These are phyloP conservation scores for Arrhamphus sclerolepis DNA, from an alignment of 2,797 vertebrate genomes.

Conservation along the genomic window DNA sequence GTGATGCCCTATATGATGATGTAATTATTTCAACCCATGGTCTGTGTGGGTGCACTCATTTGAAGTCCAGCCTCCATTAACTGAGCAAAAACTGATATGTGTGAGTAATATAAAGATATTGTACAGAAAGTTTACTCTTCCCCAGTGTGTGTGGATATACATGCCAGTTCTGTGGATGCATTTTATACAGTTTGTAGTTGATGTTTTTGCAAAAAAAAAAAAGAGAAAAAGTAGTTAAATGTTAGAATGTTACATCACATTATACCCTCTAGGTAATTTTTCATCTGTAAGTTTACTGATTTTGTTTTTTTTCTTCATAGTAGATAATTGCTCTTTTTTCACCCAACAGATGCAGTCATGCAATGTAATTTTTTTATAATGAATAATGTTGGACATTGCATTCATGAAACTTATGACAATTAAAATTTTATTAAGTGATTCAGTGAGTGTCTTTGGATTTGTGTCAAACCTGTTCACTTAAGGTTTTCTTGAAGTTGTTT, in stretches of 20 bases:
- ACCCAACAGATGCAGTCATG: slow-evolving; percentile 46
- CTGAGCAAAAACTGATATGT: slow-evolving; percentile 46
- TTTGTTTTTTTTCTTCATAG: slow-evolving; percentile 35
- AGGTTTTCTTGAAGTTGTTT: no score
- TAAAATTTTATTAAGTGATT: slow-evolving; percentile 60
- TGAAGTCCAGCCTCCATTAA: slow-evolving; percentile 10
- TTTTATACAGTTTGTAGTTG: slow-evolving; percentile 67
- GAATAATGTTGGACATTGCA: slow-evolving; percentile 41
- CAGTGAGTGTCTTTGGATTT: slow-evolving; percentile 12
- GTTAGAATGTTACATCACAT: slow-evolving; percentile 41
- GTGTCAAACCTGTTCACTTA: background rate
- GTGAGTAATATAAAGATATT: slow-evolving; percentile 56
- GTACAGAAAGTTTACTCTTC: slow-evolving; percentile 59
- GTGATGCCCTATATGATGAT: slow-evolving; percentile 35
- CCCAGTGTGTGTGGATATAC: slow-evolving; percentile 38
- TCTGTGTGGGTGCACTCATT: slow-evolving; percentile 12
- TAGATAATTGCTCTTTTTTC: slow-evolving; percentile 59
- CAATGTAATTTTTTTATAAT: slow-evolving; percentile 44
- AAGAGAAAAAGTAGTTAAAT: slow-evolving; percentile 20
- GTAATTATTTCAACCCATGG: slow-evolving; percentile 26
- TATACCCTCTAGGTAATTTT: slow-evolving; percentile 42
- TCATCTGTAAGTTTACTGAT: slow-evolving; percentile 42
- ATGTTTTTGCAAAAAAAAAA: slow-evolving; percentile 55
- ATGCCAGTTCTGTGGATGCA: slow-evolving; percentile 56
- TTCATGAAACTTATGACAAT: slow-evolving; percentile 49